Base-by-base conservation (phyloP, 2,888 invertebrate species). In the Notodonta dromedarius region DNA sequence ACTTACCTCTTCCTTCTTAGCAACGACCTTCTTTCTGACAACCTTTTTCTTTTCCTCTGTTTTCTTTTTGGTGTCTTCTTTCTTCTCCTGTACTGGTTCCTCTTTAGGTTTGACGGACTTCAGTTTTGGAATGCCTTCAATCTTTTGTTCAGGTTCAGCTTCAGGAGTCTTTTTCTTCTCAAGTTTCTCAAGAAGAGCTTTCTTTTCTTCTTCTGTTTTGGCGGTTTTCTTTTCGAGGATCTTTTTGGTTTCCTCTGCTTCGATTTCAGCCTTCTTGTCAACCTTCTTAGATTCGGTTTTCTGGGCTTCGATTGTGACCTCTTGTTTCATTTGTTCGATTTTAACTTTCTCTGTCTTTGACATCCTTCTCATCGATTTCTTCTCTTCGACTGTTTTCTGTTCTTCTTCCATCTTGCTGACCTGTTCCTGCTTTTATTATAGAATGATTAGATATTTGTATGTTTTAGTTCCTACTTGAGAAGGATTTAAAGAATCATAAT, bases 61-160 rank as follows among this genome's bases (percentile, higher is more conserved):
- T 78, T 94, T 94, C 79, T 94, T 94, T 61, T 84, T 80, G 62
- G 83, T 81, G 54, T 86, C 86, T 72, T 90, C 91, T 73, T 94
- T 91, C 82, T 92, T 89, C 74, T 89, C 91, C 62, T 89, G 90
- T 24, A 86, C 88, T 14, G 89, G 84, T 78, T 92, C 93, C 69
- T 94, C 94, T 79, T 94, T 94, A 16, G 92, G 91, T 73, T 94
- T 94, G 6, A 94, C 89, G 61, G 94, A 85, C 78, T 94, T 95
- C 35, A 95, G 89, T 89, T 94, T 94, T 77, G 95, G 95, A 84
- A 95, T 92, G 83, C 94, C 94, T 87, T 94, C 95, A 79, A 94
- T 92, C 85, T 95, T 94, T 61, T 94, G 90, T 83, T 94, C 95
- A 13, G 89, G 84, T 80, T 94, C 91, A 66, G 89, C 86, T 80